These are phyloP conservation scores for Galerucella nymphaeae DNA, from an alignment of 2,888 invertebrate genomes.

Conservation along the genomic window DNA sequence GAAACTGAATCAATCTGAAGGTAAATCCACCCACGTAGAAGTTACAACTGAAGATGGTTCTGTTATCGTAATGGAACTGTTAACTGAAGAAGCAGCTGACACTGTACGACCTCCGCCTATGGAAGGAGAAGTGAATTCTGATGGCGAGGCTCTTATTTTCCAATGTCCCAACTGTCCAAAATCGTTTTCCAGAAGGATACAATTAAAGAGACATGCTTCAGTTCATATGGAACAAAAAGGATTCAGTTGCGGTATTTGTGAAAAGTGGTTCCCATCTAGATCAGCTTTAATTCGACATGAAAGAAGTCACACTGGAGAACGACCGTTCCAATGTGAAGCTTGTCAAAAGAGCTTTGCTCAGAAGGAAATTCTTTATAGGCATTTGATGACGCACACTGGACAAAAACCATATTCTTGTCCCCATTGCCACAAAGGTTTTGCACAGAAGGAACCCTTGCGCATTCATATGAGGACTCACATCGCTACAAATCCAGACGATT, in stretches of 20 bases:
- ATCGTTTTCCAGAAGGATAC: conserved; percentile 71
- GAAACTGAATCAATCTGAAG: conserved; percentile 60
- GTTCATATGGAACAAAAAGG: conserved; percentile 72
- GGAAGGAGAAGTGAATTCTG: conserved; percentile 55
- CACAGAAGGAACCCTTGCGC: conserved; percentile 76
- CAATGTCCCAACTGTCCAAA: conserved; percentile 73
- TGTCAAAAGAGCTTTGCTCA: conserved; percentile 78
- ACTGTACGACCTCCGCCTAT: conserved; percentile 15
- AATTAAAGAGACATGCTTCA: conserved; percentile 71
- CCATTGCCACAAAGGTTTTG: conserved; percentile 74
- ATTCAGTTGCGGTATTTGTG: conserved; percentile 71
- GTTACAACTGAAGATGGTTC: conserved; percentile 66
- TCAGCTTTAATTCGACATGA: conserved; percentile 77
- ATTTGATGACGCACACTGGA: conserved; percentile 71
- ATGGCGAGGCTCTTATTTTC: conserved; percentile 66
- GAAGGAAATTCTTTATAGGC: conserved; percentile 75
- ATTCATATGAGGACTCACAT: conserved; percentile 74
- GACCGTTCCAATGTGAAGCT: conserved; percentile 68
- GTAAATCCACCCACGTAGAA: conserved; percentile 63
- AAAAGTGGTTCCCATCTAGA: conserved; percentile 75
- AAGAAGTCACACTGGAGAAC: conserved; percentile 74
- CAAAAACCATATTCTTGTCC: conserved; percentile 76
- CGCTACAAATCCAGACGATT: conserved; percentile 65
- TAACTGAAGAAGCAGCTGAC: conserved; percentile 60
- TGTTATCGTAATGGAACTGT: conserved; percentile 65